phyloP scores from a whole-genome alignment of 2,113 vertebrate species.

The Gasterosteus nipponicus region DNA sequence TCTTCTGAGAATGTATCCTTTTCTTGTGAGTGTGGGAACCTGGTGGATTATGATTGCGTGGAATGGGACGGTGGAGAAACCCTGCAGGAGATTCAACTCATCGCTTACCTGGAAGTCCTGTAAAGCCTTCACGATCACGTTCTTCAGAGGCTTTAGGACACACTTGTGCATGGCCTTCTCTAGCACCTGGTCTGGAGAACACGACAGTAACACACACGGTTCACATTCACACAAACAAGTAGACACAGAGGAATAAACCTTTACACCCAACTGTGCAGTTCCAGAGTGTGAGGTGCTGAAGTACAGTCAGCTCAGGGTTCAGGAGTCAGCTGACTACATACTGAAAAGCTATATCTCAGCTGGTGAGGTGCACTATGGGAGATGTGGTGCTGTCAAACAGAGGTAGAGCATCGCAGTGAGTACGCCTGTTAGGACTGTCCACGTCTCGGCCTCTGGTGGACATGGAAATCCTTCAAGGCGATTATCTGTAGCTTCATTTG shows the following conservation, averaged over 20 bases:
- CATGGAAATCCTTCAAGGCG: background rate
- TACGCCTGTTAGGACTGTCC: background rate
- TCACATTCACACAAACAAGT: background rate
- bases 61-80: background rate
- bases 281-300: too few species aligned
- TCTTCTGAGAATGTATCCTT: background rate
- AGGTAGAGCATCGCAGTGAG: background rate
- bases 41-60: background rate
- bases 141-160: constrained; percentile 92
- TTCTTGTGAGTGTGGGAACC: background rate
- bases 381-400: background rate
- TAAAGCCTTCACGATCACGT: constrained; percentile 86
- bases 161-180: constrained; percentile 98
- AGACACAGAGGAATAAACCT: background rate
- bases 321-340: too few species aligned
- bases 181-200: constrained; percentile 87
- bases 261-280: background rate
- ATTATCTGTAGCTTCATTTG: background rate
- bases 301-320: too few species aligned
- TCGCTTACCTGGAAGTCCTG: constrained; percentile 86
- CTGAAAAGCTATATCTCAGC: too few species aligned
- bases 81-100: background rate
- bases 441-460: background rate
- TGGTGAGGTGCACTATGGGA: too few species aligned
- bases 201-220: constrained; percentile 24